Percentiles rank a stretch among this genome's conserved stretches.
Evolutionary conservation across 2,888 invertebrate species (phyloP).

Genomic region (Agonum fuliginosum): DNA sequence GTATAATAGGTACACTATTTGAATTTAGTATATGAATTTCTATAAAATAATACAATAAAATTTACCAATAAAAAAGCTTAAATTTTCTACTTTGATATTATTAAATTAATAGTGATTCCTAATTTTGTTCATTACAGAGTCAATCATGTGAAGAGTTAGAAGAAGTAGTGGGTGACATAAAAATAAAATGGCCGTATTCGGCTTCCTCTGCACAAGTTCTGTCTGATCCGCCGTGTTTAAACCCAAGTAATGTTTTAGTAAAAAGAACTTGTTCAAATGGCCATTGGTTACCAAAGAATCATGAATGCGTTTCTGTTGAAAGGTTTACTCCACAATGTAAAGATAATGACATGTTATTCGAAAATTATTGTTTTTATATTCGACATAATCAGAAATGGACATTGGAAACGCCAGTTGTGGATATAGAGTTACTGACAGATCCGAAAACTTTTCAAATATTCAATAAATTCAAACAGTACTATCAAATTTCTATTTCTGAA

Average conservation of each 20-base stretch:
- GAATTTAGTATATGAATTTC: too few relatives aligned
- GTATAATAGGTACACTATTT: too few relatives aligned
- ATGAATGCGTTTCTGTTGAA: slow-evolving; percentile 64
- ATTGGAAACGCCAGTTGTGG: not conserved
- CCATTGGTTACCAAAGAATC: slow-evolving; percentile 66
- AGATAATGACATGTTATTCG: slow-evolving; percentile 52
- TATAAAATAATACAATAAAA: too few relatives aligned
- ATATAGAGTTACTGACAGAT: slow-evolving; percentile 44
- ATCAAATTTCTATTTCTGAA: slow-evolving; percentile 40
- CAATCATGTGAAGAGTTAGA: not conserved
- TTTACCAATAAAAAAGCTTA: too few relatives aligned
- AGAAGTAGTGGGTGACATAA: not conserved
- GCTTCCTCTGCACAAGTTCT: slow-evolving; percentile 52
- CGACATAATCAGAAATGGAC: slow-evolving; percentile 66
- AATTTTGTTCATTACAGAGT: too few relatives aligned
- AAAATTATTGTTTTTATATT: slow-evolving; percentile 68
- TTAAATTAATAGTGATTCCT: too few relatives aligned
- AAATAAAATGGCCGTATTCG: not conserved
- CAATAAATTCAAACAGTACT: slow-evolving; percentile 62
- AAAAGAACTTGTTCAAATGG: slow-evolving; percentile 66
- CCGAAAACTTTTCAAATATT: slow-evolving; percentile 63
- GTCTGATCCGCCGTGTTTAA: slow-evolving; percentile 69
- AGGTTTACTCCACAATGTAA: slow-evolving; percentile 60
- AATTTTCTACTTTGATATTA: too few relatives aligned
- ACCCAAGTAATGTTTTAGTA: slow-evolving; percentile 65